These are phyloP conservation scores for Anolis apletophallus DNA, from an alignment of 2,797 vertebrate species.

Conservation along the genomic window DNA sequence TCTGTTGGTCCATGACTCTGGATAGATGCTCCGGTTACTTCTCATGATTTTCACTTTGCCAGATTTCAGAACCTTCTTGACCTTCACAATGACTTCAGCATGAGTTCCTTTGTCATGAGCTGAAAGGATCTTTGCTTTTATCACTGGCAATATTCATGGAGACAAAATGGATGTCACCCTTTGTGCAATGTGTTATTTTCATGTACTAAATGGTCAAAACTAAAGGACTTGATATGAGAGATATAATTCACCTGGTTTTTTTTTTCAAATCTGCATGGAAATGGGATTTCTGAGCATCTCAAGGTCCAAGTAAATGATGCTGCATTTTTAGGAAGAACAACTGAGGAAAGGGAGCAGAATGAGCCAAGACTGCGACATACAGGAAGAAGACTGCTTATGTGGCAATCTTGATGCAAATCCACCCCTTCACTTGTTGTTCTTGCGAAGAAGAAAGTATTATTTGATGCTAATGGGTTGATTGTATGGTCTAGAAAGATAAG, in stretches of 20 bases:
- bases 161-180: conserved; percentile 23
- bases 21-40: conserved; percentile 86
- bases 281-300: background rate
- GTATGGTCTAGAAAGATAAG: background rate
- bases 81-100: conserved; percentile 88
- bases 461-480: background rate
- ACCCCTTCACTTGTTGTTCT: background rate
- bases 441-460: too few relatives aligned
- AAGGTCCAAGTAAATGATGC: background rate
- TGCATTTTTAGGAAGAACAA: background rate
- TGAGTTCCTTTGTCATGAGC: conserved; percentile 93
- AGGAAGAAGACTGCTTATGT: background rate
- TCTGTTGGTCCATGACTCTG: conserved; percentile 90
- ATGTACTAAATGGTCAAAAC: background rate
- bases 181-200: background rate
- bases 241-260: background rate
- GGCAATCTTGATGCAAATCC: background rate
- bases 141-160: conserved; percentile 77
- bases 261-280: background rate
- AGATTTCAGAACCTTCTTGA: conserved; percentile 86
- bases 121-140: conserved; percentile 89
- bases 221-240: conserved; percentile 17
- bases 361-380: background rate
- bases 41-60: conserved; percentile 78
- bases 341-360: background rate